A percentile compares a stretch with the other conserved stretches of the same genome.
Conservation (phyloP, 2,113 vertebrate genomes). For the Ailurus styani region DNA sequence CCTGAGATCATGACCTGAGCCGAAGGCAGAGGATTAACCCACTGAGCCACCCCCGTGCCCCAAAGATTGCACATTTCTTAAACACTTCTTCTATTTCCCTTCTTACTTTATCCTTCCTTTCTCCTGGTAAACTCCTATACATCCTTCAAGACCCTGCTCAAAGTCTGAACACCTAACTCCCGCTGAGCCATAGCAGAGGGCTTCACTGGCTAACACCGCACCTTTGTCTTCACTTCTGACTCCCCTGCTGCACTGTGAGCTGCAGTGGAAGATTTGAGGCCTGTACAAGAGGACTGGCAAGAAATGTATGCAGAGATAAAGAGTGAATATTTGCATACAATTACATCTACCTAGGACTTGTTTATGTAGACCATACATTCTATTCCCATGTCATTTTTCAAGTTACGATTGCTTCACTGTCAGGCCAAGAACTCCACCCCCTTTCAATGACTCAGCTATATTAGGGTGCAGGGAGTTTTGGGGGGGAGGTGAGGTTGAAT, state of each 20-base stretch:
- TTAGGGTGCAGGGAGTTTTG: background rate
- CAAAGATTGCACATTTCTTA: background rate
- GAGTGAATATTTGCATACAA: conserved; percentile 42
- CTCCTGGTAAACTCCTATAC: background rate
- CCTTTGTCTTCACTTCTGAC: background rate
- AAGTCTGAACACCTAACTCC: background rate
- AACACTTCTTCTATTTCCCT: background rate
- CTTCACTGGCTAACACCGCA: background rate
- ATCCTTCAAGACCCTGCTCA: conserved; percentile 13
- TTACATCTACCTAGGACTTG: conserved; percentile 5
- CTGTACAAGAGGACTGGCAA: background rate
- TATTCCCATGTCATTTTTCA: conserved; percentile 60
- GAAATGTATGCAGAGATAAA: background rate
- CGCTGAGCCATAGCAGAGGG: background rate
- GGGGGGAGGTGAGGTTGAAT: background rate
- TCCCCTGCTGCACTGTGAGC: background rate
- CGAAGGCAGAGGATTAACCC: too few species aligned
- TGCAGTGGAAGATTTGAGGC: background rate
- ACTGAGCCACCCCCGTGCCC: too few species aligned
- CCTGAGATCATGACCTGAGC: too few species aligned
- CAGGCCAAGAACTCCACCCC: conserved; percentile 11
- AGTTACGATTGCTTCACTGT: conserved; percentile 57
- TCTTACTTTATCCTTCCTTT: background rate
- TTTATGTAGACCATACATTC: conserved; percentile 39
- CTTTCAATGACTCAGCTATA: conserved; percentile 45